Evolutionary conservation across 2,797 vertebrate species (phyloP), one percentile per base, ranked within the genome.

Genomic region (Graptemys geographica): DNA sequence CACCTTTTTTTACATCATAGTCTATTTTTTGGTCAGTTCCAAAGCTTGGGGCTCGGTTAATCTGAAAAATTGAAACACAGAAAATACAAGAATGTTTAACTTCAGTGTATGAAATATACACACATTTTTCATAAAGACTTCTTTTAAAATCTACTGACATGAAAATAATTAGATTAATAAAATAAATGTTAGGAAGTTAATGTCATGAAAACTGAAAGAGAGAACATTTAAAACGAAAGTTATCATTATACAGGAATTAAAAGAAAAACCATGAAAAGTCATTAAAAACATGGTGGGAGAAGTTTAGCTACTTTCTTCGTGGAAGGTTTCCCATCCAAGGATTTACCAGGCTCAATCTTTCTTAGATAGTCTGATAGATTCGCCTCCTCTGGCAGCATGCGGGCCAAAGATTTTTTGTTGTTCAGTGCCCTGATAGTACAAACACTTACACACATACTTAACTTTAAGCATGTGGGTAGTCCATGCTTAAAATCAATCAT

Each of bases 1-100:
- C 99, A 19, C 99, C 99, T 97, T 99, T 99, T 98, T 99, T 99
- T 93, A 99, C 99, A 94, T 99, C 99, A 83, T 99, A 99, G 98
- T 99, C 99, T 98, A 99, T 99, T 98, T 99, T 99, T 98, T 99
- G 99, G 98, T 99, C 99, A 1, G 99, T 99, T 97, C 99, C 99
- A 97, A 99, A 99, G 98, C 99, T 99, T 56, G 99, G 99, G 21
- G 99, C 99, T 93, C 99, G 99, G 98, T 99, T 99, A 98, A 99
- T 99, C 99, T 99, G 98, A 90, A 97, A 97, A 97, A 95, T 86
- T 1, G 88, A 94, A 44, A 97, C 13, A 95, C 31, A 96, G n/a
- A 89, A 93, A 69, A 86, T 8, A 83, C 84, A 95, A 92, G 69
- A 79, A 93, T 33, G 11, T 87, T 93, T 87, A 81, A 52, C 11